Evolutionary conservation across 2,888 invertebrate species (phyloP), one percentile per base, ranked within the genome.

Genomic region (Dermolepida albohirtum): DNA sequence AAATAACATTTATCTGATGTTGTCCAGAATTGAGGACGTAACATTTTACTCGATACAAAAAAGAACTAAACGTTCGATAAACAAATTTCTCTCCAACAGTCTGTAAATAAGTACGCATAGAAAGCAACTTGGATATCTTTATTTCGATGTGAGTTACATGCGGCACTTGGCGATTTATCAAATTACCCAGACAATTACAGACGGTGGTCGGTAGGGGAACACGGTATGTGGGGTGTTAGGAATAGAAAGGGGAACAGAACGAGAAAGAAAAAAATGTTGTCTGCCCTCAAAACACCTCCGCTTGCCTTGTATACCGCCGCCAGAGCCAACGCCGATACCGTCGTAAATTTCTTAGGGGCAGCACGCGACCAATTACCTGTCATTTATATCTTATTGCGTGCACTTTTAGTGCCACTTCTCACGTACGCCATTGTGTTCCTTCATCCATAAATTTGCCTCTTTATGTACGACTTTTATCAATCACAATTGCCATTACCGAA

Each of bases 361-460:
- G 52, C 64, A 64, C 64, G 64, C 64, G 52, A 64, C 51, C 64
- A 64, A 64, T 64, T 64, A 64, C 52, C 64, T 64, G 64, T 64
- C 64, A 64, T 64, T 64, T 64, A 64, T 64, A 64, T 64, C 64
- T 64, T 64, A 64, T 64, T 64, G 64, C 64, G 64, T 64, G 64
- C 64, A 44, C 51, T 52, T 51, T 51, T 54, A 64, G 51, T 64
- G 52, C 51, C 64, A 64, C 64, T 51, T 64, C 44, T 51, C 64
- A 64, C 64, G 51, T 54, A 64, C 64, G 43, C 64, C 64, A 59
- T 59, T 59, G 59, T 59, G 59, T 59, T 59, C 44, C 59, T 59
- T 44, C 59, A 27, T 44, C 59, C 59, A 59, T 59, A 59, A 59
- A 59, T 59, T 59, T 44, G 34, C 59, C 59, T 59, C 59, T 59